Evolutionary conservation across 1,140 invertebrate genomes (phyloP).

Genomic region (Campoletis sonorensis): DNA sequence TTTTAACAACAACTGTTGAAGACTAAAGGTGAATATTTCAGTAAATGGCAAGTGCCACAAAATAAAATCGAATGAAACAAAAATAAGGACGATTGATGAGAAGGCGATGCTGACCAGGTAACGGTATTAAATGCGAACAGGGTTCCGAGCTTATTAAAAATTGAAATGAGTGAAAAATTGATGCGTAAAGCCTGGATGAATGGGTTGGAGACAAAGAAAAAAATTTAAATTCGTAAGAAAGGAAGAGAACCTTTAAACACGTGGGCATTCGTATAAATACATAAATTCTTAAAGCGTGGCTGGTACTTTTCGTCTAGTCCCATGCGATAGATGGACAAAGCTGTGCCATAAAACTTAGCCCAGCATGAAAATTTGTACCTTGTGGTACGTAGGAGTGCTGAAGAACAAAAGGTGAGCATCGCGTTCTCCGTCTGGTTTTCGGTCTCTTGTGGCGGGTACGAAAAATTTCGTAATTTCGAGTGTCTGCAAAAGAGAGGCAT

Average conservation of each 20-base stretch:
- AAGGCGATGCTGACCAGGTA: too few relatives aligned
- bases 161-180: too few relatives aligned
- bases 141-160: too few relatives aligned
- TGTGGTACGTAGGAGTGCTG: slow-evolving; percentile 21
- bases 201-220: too few relatives aligned
- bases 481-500: slow-evolving; percentile 33
- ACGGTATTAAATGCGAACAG: too few relatives aligned
- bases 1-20: too few relatives aligned
- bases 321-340: background rate
- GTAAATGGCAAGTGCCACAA: too few relatives aligned
- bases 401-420: slow-evolving; percentile 15
- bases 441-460: slow-evolving; percentile 21
- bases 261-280: background rate
- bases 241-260: background rate
- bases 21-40: too few relatives aligned
- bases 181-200: too few relatives aligned
- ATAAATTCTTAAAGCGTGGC: background rate
- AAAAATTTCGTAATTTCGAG: slow-evolving; percentile 38
- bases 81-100: too few relatives aligned
- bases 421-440: slow-evolving; percentile 23
- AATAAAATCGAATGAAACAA: too few relatives aligned
- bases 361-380: slow-evolving; percentile 25
- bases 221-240: too few relatives aligned
- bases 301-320: background rate
- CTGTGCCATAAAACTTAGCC: background rate